These are phyloP conservation scores for Heloderma charlesbogerti DNA, from an alignment of 2,113 vertebrate species.

Conservation along the genomic window DNA sequence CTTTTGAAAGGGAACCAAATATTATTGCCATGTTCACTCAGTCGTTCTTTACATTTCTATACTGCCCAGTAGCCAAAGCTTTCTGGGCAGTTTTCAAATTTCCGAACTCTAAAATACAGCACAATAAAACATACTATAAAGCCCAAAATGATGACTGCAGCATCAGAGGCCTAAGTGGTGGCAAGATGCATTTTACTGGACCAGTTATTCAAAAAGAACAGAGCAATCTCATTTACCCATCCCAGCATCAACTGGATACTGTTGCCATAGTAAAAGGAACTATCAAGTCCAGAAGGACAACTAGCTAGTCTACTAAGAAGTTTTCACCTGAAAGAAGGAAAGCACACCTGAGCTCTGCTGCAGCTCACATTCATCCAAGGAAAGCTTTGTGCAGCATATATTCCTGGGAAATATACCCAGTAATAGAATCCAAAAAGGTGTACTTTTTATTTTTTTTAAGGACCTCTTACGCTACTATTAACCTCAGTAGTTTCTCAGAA, in stretches of 20 bases:
- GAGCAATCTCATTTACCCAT: background rate
- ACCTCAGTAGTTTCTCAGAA: background rate
- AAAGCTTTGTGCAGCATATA: background rate
- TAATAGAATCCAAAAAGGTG: background rate
- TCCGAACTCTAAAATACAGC: too few relatives aligned
- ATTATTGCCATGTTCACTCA: background rate
- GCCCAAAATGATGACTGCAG: too few relatives aligned
- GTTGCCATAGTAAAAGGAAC: background rate
- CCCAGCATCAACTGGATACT: background rate
- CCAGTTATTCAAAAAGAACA: background rate
- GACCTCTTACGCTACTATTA: background rate
- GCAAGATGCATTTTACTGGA: background rate
- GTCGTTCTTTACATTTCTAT: too few relatives aligned
- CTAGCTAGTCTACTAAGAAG: background rate
- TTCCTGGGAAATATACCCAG: background rate
- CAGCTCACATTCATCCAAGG: background rate
- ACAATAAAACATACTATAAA: too few relatives aligned
- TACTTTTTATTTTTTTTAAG: background rate
- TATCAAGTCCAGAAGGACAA: background rate
- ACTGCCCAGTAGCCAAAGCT: too few relatives aligned
- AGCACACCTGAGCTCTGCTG: background rate
- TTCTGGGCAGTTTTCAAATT: too few relatives aligned
- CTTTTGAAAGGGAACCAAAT: background rate
- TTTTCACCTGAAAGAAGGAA: background rate
- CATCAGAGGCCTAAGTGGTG: background rate